Percentiles rank a stretch among this genome's conserved stretches.
Evolutionary conservation across 2,113 vertebrate genomes (phyloP).

Genomic region (Apistogramma diplotaenia): DNA sequence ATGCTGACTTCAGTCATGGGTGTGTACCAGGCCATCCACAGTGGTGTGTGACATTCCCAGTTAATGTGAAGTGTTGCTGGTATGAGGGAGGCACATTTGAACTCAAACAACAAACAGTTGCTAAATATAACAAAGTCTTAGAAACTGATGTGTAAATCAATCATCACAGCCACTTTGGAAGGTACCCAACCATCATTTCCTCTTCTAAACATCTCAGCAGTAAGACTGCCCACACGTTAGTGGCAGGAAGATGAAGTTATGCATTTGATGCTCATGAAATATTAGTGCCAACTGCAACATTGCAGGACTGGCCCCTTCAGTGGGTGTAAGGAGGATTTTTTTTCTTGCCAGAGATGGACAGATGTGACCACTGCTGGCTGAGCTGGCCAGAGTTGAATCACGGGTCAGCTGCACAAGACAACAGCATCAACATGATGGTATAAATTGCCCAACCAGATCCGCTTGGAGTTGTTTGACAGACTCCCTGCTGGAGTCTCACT

Average conservation of each 20-base stretch:
- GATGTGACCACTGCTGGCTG: conserved; percentile 15
- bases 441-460: conserved; percentile 1
- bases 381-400: conserved; percentile 17
- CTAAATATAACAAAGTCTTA: neutral
- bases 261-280: neutral
- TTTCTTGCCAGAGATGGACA: neutral
- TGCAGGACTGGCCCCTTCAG: neutral
- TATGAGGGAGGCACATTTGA: neutral
- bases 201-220: neutral
- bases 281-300: neutral
- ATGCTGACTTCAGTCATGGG: too few species aligned
- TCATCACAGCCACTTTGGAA: neutral
- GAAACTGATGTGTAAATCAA: neutral
- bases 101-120: accelerated
- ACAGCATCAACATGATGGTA: neutral
- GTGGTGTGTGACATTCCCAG: accelerated
- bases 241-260: neutral
- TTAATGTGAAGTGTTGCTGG: neutral
- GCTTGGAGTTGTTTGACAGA: conserved; percentile 30
- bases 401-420: conserved; percentile 22
- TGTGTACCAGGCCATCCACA: too few species aligned
- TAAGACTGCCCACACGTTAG: neutral
- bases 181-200: neutral
- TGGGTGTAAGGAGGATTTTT: neutral
- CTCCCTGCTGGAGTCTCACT: conserved; percentile 40